Evolutionary conservation across 1,140 invertebrate genomes (phyloP), one percentile per base, ranked within the genome.

Genomic region (Eriocheir sinensis): DNA sequence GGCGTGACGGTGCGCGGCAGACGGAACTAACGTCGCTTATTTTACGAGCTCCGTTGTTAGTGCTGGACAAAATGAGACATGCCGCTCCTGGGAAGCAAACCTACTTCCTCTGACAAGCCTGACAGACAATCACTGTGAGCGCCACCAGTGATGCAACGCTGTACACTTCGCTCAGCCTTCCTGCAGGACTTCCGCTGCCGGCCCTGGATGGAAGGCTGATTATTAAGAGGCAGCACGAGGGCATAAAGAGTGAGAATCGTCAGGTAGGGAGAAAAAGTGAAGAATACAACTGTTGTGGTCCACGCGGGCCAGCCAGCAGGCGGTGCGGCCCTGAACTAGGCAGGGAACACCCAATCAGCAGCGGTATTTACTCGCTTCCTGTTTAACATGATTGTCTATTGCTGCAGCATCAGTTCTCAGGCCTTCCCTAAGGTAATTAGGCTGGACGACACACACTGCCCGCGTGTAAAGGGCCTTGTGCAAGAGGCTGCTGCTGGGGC

Each of bases 281-380:
- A 72, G 60, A n/a, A 36, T 48, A 17, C 6, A 53, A 27, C 41
- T 40, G 40, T 86, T 40, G 38, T 83, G 92, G 34, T 12, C 40
- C 81, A 93, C 81, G 92, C 83, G 92, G 83, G 60, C 60, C 60
- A 85, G 60, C 60, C 60, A 85, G 88, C 30, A 30, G 80, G 93
- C n/a, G 3, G 80, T n/a, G 88, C 93, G 89, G 79, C 89, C 93
- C 36, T 85, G 89, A 85, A 91, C 89, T 60, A 93, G 92, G 30
- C 41, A 79, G 86, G 83, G 83, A 41, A 80, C 93, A 86, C 86
- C 93, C 93, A 94, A 94, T 94, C 93, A 94, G 80, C n/a, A 83
- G 48, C 48, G 93, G 93, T 94, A 94, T 94, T 94, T 91, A 91
- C 93, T 88, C 32, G 91, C 93, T 94, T 94, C 93, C 93, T 94